phyloP scores from a whole-genome alignment of 1,140 invertebrate genomes.

The Heliconius congener region DNA sequence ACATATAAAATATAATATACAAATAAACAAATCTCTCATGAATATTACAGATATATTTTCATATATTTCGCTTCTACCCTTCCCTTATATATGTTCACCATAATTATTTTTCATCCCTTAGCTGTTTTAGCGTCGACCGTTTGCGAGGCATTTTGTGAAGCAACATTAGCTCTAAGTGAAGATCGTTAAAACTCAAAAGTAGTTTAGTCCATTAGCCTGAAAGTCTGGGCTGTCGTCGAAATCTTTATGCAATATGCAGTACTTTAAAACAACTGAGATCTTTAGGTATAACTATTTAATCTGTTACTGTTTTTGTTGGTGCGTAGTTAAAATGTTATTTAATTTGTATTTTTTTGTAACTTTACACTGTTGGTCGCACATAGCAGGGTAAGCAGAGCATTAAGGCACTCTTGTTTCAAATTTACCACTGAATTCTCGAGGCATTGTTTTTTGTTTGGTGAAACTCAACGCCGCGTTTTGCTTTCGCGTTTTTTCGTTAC shows the following conservation, averaged over 20 bases:
- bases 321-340: not conserved
- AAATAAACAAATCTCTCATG: not conserved
- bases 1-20: too few species aligned
- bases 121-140: conserved; percentile 46
- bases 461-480: too few species aligned
- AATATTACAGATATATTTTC: conserved; percentile 3
- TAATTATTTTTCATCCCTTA: conserved; percentile 25
- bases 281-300: conserved; percentile 13
- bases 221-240: conserved; percentile 47
- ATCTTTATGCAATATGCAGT: conserved; percentile 49
- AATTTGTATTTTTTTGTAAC: not conserved
- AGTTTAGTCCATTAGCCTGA: conserved; percentile 68
- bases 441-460: too few species aligned
- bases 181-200: conserved; percentile 70
- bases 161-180: conserved; percentile 66
- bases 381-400: too few species aligned
- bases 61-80: not conserved
- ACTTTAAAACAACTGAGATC: conserved; percentile 21
- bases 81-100: not conserved
- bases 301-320: not conserved
- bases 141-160: conserved; percentile 59
- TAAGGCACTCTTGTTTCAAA: too few species aligned
- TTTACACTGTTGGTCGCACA: too few species aligned
- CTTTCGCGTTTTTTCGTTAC: too few species aligned
- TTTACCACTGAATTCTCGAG: too few species aligned